A percentile compares a stretch with the other conserved stretches of the same genome.
phyloP scores from a whole-genome alignment of 2,888 invertebrate genomes.

The Drosophila macrospina region DNA sequence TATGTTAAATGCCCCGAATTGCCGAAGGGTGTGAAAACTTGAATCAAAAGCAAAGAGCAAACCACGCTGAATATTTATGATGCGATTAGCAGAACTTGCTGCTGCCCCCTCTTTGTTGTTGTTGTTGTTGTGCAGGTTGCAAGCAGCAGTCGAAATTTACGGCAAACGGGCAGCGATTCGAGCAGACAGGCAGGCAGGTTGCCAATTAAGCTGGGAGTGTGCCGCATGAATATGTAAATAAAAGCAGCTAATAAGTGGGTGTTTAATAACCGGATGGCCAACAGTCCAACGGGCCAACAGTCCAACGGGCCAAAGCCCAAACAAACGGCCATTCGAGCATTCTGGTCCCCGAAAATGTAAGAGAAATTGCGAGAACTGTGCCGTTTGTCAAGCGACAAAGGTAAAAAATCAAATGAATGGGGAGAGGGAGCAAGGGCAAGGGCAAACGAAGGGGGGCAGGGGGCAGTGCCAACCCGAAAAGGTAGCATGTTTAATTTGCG shows the following conservation, averaged over 20 bases:
- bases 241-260: constrained; percentile 84
- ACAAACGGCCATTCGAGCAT: constrained; percentile 6
- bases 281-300: constrained; percentile 21
- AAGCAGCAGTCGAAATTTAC: constrained; percentile 67
- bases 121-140: constrained; percentile 64
- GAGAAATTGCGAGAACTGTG: constrained; percentile 49
- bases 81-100: constrained; percentile 72
- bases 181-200: constrained; percentile 42
- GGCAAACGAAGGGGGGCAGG: constrained; percentile 26
- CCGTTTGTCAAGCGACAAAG: constrained; percentile 73
- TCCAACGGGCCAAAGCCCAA: constrained; percentile 24
- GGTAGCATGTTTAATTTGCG: constrained; percentile 84
- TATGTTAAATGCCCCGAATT: constrained; percentile 76
- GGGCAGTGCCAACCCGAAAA: constrained; percentile 49
- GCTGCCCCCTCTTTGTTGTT: constrained; percentile 24
- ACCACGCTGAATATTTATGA: constrained; percentile 80
- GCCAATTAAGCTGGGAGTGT: constrained; percentile 76
- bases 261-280: constrained; percentile 82
- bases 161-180: constrained; percentile 22
- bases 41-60: constrained; percentile 69
- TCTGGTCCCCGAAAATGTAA: constrained; percentile 40
- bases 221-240: constrained; percentile 82
- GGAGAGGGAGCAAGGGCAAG: constrained; percentile 15
- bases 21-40: constrained; percentile 78
- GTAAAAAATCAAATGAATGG: constrained; percentile 57